These are phyloP conservation scores for Quadroppia sp. DNA, from an alignment of 2,888 invertebrate species.

Conservation along the genomic window DNA sequence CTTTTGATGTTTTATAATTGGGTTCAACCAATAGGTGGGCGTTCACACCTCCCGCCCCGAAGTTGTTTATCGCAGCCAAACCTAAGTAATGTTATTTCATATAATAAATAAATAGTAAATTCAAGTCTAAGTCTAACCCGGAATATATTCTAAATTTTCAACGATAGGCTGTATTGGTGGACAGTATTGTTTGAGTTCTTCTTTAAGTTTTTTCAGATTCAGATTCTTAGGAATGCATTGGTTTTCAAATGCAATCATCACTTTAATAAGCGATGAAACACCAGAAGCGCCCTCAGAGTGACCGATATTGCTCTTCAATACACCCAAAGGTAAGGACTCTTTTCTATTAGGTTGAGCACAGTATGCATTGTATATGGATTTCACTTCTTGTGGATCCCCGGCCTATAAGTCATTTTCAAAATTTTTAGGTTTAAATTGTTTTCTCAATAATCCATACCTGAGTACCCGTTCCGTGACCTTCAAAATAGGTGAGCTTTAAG, in stretches of 20 bases:
- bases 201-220: not conserved
- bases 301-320: constrained; percentile 98
- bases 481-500: constrained; percentile 77
- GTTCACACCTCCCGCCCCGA: constrained; percentile 58
- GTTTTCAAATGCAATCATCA: constrained; percentile 56
- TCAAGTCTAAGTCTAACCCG: not conserved
- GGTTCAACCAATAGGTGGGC: constrained; percentile 52
- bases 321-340: constrained; percentile 85
- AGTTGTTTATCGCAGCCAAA: constrained; percentile 57
- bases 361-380: constrained; percentile 63
- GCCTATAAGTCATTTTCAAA: too few relatives aligned
- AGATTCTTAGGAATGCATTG: constrained; percentile 47
- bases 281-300: constrained; percentile 70
- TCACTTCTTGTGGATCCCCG: constrained; percentile 58
- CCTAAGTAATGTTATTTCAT: constrained; percentile 48
- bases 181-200: not conserved
- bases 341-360: constrained; percentile 50
- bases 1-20: constrained; percentile 45
- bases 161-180: not conserved
- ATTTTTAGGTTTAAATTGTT: constrained; percentile 44
- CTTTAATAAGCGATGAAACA: constrained; percentile 49
- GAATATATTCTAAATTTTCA: not conserved
- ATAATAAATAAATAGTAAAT: too few relatives aligned
- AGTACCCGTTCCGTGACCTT: constrained; percentile 93
- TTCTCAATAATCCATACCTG: constrained; percentile 63